Base-by-base conservation (phyloP, 2,888 invertebrate species). In the Parnassius orleans region DNA sequence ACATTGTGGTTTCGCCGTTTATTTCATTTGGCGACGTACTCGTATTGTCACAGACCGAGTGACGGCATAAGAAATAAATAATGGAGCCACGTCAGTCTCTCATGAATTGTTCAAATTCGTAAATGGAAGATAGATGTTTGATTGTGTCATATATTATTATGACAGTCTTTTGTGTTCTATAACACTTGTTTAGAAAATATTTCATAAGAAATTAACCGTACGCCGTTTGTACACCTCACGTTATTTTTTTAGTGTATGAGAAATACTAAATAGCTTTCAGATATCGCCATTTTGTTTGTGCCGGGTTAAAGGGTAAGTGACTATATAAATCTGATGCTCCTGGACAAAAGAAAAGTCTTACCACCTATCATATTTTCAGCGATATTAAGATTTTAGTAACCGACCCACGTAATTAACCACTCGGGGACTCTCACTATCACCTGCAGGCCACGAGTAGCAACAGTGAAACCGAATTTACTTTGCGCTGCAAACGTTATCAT, bases 1-100 rank as follows among this genome's bases (percentile, higher is more conserved):
- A 68, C 69, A 69, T 74, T 71, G 70, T 70, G 70, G 71, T 72
- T 68, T 69, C 67, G 71, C 71, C 69, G 66, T 73, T 67, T 69
- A 68, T 71, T 73, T 68, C 66, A 66, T 65, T 61, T 57, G 65
- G 60, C 70, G 67, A 67, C 68, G 68, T 68, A 67, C 68, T 71
- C 68, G 68, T 68, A 67, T 69, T 71, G 67, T 66, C 67, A 57
- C 55, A 53, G 62, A 57, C 51, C 14, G 66, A 48, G 63, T 60
- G 65, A 63, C 64, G 64, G 65, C 65, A 50, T 51, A 61, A 51
- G 57, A 65, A 67, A 66, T 68, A 66, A 66, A 60, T 66, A 67
- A 70, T 66, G 66, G 56, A 47, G 12, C n/a, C 60, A 60, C 61
- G 63, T 61, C 57, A 63, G 65, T 65, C 56, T 67, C 61, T 65